Evolutionary conservation across 1,140 invertebrate species (phyloP), one percentile per base, ranked within the genome.

Genomic region (Physella acuta): DNA sequence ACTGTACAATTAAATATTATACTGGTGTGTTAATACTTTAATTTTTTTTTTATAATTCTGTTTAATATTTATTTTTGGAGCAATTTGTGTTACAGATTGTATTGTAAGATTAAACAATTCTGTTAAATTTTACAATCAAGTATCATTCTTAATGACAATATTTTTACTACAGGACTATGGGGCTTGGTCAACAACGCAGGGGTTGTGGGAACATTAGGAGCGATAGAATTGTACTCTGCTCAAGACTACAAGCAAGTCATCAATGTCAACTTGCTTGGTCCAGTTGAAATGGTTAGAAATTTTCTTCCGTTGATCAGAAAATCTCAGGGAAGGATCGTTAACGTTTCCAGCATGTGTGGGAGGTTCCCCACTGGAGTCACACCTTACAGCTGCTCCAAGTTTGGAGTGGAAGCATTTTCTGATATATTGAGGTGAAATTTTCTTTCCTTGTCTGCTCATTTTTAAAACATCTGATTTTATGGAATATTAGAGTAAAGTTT

Each of bases 121-220:
- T 8, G 8, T 24, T 24, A 55, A 24, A 20, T 30, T 8, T 30
- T 8, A 11, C 24, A 55, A 55, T 30, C 28, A 14, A 55, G 24
- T 55, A 5, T 55, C 20, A 5, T 55, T 8, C 28, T 14, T 5
- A 24, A 55, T 55, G 24, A 11, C 20, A 30, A 24, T 55, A n/a
- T 39, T 64, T 2, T 64, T 52, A 51, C 33, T 24, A 16, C 56
- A 77, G 76, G 76, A 28, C 64, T 79, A 36, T 79, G 78, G 78
- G 78, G 70, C 28, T 36, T 79, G 11, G 76, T 79, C 8, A 79
- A 79, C 71, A 77, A 76, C 44, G 78, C 78, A 11, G 76, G 76
- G 0, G 52, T 78, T 31, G 37, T 65, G 17, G 65, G 73, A 3
- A 28, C 37, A 5, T 31, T 72, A 49, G 39, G 58, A 16, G 60